Evolutionary conservation across 2,113 vertebrate genomes (phyloP), one percentile per base, ranked within the genome.

Genomic region (Poeciliopsis occidentalis): DNA sequence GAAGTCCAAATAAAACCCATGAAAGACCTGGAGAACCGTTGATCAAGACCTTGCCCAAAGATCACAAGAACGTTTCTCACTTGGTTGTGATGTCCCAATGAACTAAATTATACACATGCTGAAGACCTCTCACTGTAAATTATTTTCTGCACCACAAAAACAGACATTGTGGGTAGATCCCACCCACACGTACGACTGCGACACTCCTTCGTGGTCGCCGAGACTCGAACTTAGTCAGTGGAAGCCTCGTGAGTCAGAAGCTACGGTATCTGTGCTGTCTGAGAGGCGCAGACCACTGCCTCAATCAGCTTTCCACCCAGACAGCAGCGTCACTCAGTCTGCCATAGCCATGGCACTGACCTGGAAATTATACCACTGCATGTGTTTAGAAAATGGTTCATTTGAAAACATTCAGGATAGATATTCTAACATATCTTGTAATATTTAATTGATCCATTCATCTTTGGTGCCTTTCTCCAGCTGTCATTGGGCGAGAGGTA

Each of bases 191-290:
- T 34, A 39, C 17, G 11, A 27, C 31, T 67, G 60, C 69, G 41
- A 64, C 60, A 39, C 60, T 37, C 7, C 3, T 19, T 63, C 3
- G 41, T 78, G 64, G 71, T 75, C 67, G 70, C 29, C 1, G 19
- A 66, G 22, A 37, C 69, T 47, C 32, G 26, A 12, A 70, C 51
- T 75, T 65, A 77, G 64, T 87, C 82, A 84, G 76, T 86, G 81
- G 79, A 87, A 83, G 78, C 69, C 64, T 73, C 19, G 0, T 89
- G 88, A 89, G 44, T 91, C 90, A 72, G 27, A 15, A 39, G 12
- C 0, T 4, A 69, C 29, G n/a, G 1, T 19, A 60, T 70, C 39
- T 60, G 22, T 26, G 66, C 31, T 12, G 8, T 68, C 66, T 29
- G 68, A 69, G 32, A 57, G n/a, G 47, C 3, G 76, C 31, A 72